Evolutionary conservation across 2,113 vertebrate species (phyloP).

Genomic region (Leptobrachium leishanense): DNA sequence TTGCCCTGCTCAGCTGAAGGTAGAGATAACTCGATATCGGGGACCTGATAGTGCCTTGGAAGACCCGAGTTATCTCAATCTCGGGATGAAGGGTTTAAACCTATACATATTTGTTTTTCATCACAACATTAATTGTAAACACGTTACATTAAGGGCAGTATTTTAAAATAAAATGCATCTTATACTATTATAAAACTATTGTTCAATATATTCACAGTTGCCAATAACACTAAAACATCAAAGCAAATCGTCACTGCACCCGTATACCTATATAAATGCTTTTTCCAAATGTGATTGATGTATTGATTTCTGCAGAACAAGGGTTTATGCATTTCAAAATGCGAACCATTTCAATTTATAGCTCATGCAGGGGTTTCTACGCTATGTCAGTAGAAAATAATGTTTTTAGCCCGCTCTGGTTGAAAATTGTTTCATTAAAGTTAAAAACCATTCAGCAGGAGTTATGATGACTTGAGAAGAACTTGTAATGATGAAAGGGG

Average conservation of each 20-base stretch:
- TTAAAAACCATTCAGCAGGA: constrained; percentile 37
- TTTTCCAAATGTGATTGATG: constrained; percentile 15
- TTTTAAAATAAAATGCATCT: too few relatives aligned
- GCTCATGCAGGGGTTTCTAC: constrained; percentile 33
- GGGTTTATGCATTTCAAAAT: constrained; percentile 19
- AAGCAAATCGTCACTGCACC: background rate
- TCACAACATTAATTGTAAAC: too few relatives aligned
- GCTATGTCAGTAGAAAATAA: constrained; percentile 31
- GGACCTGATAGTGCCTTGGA: too few relatives aligned
- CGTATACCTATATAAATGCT: background rate
- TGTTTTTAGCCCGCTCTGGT: constrained; percentile 31
- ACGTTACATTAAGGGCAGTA: too few relatives aligned
- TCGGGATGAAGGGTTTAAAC: too few relatives aligned
- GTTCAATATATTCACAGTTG: too few relatives aligned
- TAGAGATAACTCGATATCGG: too few relatives aligned
- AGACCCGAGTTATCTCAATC: too few relatives aligned
- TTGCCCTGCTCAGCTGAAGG: too few relatives aligned
- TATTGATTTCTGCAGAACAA: constrained; percentile 30
- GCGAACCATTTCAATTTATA: constrained; percentile 31
- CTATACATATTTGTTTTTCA: too few relatives aligned
- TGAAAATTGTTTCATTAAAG: constrained; percentile 50
- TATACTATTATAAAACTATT: too few relatives aligned
- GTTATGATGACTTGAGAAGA: constrained; percentile 44
- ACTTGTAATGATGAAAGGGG: constrained; percentile 17
- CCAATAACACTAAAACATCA: background rate